These are phyloP conservation scores for Carterocephalus palaemon DNA, from an alignment of 2,888 invertebrate genomes.

Conservation along the genomic window DNA sequence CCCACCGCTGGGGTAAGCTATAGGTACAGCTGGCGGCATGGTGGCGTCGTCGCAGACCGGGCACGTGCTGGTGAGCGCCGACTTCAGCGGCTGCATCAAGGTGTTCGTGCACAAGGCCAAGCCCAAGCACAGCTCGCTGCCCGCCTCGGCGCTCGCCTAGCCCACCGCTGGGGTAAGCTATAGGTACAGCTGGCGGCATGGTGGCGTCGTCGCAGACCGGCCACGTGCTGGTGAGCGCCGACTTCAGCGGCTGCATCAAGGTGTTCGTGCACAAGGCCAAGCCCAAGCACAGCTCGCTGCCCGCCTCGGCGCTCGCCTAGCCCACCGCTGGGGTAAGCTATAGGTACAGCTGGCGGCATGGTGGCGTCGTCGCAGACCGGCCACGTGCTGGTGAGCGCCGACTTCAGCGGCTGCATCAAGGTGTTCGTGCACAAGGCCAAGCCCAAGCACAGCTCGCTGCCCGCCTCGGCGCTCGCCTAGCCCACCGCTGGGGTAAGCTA, in stretches of 20 bases:
- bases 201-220: slow-evolving; percentile 90
- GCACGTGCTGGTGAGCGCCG: slow-evolving; percentile 97
- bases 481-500: neutral
- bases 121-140: slow-evolving; percentile 94
- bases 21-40: no score
- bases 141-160: slow-evolving; percentile 89
- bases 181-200: no score
- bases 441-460: slow-evolving; percentile 94
- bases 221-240: slow-evolving; percentile 97
- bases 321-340: neutral
- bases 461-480: slow-evolving; percentile 89
- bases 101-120: slow-evolving; percentile 96
- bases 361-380: slow-evolving; percentile 90
- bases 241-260: slow-evolving; percentile 97
- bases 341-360: no score
- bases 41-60: slow-evolving; percentile 90
- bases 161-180: neutral
- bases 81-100: slow-evolving; percentile 97
- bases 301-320: slow-evolving; percentile 89
- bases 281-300: slow-evolving; percentile 94
- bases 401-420: slow-evolving; percentile 97
- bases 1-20: neutral
- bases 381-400: slow-evolving; percentile 97
- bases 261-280: slow-evolving; percentile 96
- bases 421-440: slow-evolving; percentile 96